These are phyloP conservation scores for Alectoris magna DNA, from an alignment of 2,797 vertebrate species.

Conservation along the genomic window DNA sequence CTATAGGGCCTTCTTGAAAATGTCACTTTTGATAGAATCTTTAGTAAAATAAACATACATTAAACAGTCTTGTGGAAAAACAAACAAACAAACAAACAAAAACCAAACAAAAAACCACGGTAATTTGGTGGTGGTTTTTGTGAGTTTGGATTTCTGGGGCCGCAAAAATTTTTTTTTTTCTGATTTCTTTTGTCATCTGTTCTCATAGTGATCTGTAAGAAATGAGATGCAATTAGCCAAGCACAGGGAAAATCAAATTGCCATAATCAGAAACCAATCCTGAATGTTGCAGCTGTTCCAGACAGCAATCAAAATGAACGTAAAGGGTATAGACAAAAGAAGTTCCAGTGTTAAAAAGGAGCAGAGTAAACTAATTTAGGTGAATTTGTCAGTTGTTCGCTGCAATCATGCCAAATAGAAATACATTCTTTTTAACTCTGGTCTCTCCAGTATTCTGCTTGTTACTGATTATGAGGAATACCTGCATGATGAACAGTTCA, in stretches of 20 bases:
- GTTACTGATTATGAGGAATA: not conserved
- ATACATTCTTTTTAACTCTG: not conserved
- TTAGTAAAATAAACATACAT: not conserved
- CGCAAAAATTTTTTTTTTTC: conserved; percentile 3
- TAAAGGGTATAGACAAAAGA: not conserved
- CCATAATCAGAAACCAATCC: conserved; percentile 9
- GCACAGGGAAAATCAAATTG: conserved; percentile 1
- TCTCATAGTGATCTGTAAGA: not conserved
- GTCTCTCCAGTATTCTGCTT: not conserved
- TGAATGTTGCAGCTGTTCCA: not conserved
- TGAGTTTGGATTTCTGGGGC: not conserved
- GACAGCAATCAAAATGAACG: not conserved
- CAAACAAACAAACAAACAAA: too few species aligned
- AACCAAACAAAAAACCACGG: not conserved
- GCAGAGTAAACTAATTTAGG: not conserved
- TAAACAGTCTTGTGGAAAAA: not conserved
- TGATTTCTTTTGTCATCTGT: conserved; percentile 6
- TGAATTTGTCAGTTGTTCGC: not conserved
- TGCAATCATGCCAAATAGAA: not conserved
- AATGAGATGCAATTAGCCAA: conserved; percentile 25
- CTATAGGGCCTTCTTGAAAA: not conserved
- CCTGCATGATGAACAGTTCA: not conserved
- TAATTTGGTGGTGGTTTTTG: not conserved
- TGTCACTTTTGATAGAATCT: not conserved
- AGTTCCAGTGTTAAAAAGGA: not conserved